phyloP scores from a whole-genome alignment of 2,113 vertebrate species.

The Gavialis gangeticus region DNA sequence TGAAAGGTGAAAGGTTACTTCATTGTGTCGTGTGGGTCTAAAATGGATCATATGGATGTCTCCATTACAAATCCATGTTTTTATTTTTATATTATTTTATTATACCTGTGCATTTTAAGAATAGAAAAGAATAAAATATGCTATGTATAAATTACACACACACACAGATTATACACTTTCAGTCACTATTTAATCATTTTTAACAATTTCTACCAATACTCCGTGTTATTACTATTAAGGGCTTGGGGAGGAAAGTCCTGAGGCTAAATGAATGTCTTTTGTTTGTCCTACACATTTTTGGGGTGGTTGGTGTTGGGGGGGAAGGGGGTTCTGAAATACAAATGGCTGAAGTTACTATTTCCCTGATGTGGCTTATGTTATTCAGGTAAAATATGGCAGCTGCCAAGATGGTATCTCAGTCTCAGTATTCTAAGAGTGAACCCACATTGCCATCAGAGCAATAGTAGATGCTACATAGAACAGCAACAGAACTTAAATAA shows the following conservation, averaged over 20 bases:
- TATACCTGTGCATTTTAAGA: not conserved
- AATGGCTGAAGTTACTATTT: not conserved
- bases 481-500: not conserved
- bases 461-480: not conserved
- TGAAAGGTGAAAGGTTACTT: not conserved
- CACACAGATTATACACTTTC: not conserved
- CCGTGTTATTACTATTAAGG: not conserved
- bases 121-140: not conserved
- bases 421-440: not conserved
- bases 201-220: not conserved
- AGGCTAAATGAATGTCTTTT: not conserved
- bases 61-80: not conserved
- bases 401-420: not conserved
- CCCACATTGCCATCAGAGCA: rapidly evolving
- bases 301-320: not conserved
- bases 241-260: not conserved
- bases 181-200: not conserved
- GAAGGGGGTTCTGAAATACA: not conserved
- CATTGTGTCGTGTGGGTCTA: not conserved
- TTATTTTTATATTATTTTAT: not conserved
- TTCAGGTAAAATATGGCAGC: not conserved
- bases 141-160: not conserved
- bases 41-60: not conserved
- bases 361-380: not conserved
- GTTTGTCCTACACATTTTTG: not conserved